Percentiles rank a stretch among this genome's conserved stretches.
phyloP scores from a whole-genome alignment of 2,797 vertebrate genomes.

The Rhincodon typus region DNA sequence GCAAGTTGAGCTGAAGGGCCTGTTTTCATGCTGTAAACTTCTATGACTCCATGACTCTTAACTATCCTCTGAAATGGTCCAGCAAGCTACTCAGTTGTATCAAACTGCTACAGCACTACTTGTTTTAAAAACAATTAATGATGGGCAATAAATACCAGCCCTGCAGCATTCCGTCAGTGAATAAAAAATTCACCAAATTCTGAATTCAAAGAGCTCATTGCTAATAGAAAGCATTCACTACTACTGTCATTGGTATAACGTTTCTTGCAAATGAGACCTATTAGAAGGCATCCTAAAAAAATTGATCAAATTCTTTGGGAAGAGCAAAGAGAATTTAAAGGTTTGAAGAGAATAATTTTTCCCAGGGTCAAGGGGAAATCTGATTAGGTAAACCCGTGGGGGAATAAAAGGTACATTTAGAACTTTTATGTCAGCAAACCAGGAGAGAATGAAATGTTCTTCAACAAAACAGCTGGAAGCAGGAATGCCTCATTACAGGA shows the following conservation, averaged over 20 bases:
- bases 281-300: background rate
- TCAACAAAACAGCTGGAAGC: slow-evolving; percentile 18
- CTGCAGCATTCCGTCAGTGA: background rate
- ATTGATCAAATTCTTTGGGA: background rate
- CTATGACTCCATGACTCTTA: background rate
- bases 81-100: background rate
- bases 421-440: too few relatives aligned
- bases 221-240: background rate
- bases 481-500: background rate
- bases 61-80: background rate
- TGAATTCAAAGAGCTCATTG: background rate
- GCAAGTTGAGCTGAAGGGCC: too few relatives aligned
- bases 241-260: background rate
- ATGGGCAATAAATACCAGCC: background rate
- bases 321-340: background rate
- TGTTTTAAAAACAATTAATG: background rate
- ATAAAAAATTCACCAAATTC: background rate
- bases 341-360: background rate
- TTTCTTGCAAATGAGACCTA: background rate
- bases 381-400: background rate
- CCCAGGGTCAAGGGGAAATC: background rate
- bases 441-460: slow-evolving; percentile 15
- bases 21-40: too few relatives aligned
- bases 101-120: background rate
- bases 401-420: background rate